Percentiles rank a stretch among this genome's conserved stretches.
phyloP scores from a whole-genome alignment of 2,888 invertebrate genomes.

The Axea sp. region DNA sequence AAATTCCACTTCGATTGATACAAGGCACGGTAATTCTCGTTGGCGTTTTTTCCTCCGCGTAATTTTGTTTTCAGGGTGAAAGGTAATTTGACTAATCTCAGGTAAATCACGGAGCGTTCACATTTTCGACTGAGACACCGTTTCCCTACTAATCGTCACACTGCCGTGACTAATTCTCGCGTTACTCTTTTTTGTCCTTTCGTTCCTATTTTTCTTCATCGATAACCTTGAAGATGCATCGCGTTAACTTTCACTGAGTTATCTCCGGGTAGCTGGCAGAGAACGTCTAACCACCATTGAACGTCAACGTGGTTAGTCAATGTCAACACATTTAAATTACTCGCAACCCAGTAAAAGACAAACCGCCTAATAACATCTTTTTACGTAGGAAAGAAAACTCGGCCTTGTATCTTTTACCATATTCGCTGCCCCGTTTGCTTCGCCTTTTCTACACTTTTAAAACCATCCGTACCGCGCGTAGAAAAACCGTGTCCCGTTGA shows the following conservation, averaged over 20 bases:
- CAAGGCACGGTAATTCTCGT: too few species aligned
- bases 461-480: too few species aligned
- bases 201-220: constrained; percentile 58
- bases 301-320: constrained; percentile 68
- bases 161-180: constrained; percentile 42
- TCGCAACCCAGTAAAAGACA: constrained; percentile 55
- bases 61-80: too few species aligned
- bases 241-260: constrained; percentile 72
- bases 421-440: constrained; percentile 25
- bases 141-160: too few species aligned
- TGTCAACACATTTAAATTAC: constrained; percentile 67
- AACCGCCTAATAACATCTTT: constrained; percentile 55
- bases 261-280: constrained; percentile 56
- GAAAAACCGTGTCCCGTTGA: too few species aligned
- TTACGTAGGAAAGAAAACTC: constrained; percentile 48
- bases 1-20: too few species aligned
- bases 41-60: too few species aligned
- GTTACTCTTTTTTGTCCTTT: constrained; percentile 41
- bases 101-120: too few species aligned
- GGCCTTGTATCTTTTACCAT: constrained; percentile 56
- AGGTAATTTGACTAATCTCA: too few species aligned
- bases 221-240: constrained; percentile 72
- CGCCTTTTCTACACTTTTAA: too few species aligned
- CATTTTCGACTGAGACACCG: too few species aligned
- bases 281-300: constrained; percentile 60